Evolutionary conservation across 1,140 invertebrate species (phyloP), one percentile per base, ranked within the genome.

Genomic region (Wiebesia pumilae): DNA sequence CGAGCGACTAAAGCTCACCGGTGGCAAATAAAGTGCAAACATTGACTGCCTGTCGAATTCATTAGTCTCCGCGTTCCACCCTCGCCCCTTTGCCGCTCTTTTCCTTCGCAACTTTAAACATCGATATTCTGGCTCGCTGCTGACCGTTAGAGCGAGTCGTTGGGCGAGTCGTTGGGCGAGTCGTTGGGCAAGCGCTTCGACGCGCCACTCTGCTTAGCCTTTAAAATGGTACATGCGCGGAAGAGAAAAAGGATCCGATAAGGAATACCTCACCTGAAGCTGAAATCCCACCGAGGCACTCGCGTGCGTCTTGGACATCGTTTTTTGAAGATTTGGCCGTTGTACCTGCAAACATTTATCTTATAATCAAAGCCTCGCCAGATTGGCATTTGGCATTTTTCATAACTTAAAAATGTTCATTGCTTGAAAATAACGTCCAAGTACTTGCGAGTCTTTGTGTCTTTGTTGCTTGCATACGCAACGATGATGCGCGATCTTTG

Each of bases 1-100:
- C 30, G 54, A 80, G 33, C 33, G 33, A 62, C 40, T 65, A 58
- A 65, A 80, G 30, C 54, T 27, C 27, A 12, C 16, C 43, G 12
- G 2, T 19, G 6, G 30, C 47, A 54, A 78, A 78, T 54, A 78
- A 78, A 78, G n/a, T 54, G 71, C 71, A 43, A 75, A 75, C 38
- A 75, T 35, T 21, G 14, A 16, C 71, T 62, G 24, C 10, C 38
- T 38, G 38, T 6, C 71, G 14, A 75, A 75, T 75, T 71, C 69
- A 38, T 71, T 71, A 71, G 33, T 35, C 69, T 4, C 69, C 12
- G 67, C 30, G 67, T 3, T 33, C 33, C 4, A 6, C 2, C 19
- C 3, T 33, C 21, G 24, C 38, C 16, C 38, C 43, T 47, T 54
- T 16, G 3, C 38, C 2, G 3, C 38, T 0, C 24, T 6, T 21